Conservation (phyloP, 2,797 vertebrate genomes). For the Epinephelus awoara region DNA sequence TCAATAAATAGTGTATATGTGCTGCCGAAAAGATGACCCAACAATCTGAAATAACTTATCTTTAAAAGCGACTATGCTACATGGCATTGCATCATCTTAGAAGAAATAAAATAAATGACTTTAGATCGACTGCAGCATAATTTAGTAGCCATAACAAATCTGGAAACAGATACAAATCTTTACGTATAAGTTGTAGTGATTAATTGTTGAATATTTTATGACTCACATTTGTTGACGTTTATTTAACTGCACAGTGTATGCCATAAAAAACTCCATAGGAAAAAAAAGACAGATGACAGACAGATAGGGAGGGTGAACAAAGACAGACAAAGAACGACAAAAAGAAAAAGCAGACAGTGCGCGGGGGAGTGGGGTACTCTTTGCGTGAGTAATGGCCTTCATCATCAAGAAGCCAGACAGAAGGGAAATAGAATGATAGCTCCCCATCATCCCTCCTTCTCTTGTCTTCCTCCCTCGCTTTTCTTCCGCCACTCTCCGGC, state of each 20-base stretch:
- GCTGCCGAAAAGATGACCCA: constrained; percentile 23
- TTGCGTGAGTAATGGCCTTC: constrained; percentile 78
- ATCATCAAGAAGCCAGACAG: constrained; percentile 72
- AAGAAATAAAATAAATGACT: constrained; percentile 2
- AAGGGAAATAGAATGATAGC: constrained; percentile 72
- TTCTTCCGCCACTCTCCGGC: constrained; percentile 36
- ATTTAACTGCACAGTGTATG: constrained; percentile 8
- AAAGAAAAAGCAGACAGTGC: constrained; percentile 26
- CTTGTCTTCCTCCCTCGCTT: constrained; percentile 35
- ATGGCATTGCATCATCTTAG: constrained; percentile 23
- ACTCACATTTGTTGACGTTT: constrained; percentile 18
- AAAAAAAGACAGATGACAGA: constrained; percentile 15
- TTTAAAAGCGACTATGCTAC: constrained; percentile 7
- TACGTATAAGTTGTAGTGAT: not conserved
- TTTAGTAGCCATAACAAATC: constrained; percentile 11
- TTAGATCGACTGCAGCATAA: constrained; percentile 2
- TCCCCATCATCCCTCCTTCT: constrained; percentile 58
- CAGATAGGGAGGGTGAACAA: constrained; percentile 26
- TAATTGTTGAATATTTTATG: constrained; percentile 14
- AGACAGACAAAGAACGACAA: constrained; percentile 18
- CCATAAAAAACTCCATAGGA: not conserved
- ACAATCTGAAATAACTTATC: constrained; percentile 23
- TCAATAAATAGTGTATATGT: constrained; percentile 9
- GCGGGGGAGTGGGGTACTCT: constrained; percentile 21
- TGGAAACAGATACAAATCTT: constrained; percentile 8